Base-by-base conservation (phyloP, 2,888 invertebrate genomes). In the Choreutis nemorana region DNA sequence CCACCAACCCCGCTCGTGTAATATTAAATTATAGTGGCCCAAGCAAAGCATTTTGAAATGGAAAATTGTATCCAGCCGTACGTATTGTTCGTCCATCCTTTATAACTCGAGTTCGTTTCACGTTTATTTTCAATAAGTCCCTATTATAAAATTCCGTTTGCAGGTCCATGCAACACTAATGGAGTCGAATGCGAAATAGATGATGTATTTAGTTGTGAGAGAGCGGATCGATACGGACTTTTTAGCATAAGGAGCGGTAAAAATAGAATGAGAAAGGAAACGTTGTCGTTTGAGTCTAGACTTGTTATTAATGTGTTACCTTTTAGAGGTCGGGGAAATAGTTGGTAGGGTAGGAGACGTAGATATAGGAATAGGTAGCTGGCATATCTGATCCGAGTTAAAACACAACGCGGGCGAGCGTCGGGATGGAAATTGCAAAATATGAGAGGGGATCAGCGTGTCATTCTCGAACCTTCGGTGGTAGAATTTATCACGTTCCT, bases 21-120 rank as follows among this genome's bases (percentile, higher is more conserved):
- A 72, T 73, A 75, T 75, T 75, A 73, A 73, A 73, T 73, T 72
- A 73, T 70, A 72, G 70, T 65, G 59, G 62, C 53, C 62, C 66
- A 54, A 61, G 55, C 60, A 67, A 64, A 61, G 60, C 61, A 65
- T 71, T 72, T 67, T 57, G 57, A 68, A 71, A 72, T 65, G 62
- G 72, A 71, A 72, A 71, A 72, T 67, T 62, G 60, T 56, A 58
- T 57, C 50, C 50, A 48, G 48, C 46, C 42, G 52, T 51, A 55
- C 50, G 46, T 55, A 58, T 53, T 53, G 48, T 50, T 45, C 45
- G 41, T 44, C 40, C 34, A 41, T 43, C 42, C 41, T 46, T 38
- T 30, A 45, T 45, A 45, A 48, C 48, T 41, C 31, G 40, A 35
- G 33, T 30, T 34, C 34, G 29, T 29, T 42, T 34, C 40, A 39